These are phyloP conservation scores for Hypotaenidia okinawae DNA, from an alignment of 2,797 vertebrate species.

Conservation along the genomic window DNA sequence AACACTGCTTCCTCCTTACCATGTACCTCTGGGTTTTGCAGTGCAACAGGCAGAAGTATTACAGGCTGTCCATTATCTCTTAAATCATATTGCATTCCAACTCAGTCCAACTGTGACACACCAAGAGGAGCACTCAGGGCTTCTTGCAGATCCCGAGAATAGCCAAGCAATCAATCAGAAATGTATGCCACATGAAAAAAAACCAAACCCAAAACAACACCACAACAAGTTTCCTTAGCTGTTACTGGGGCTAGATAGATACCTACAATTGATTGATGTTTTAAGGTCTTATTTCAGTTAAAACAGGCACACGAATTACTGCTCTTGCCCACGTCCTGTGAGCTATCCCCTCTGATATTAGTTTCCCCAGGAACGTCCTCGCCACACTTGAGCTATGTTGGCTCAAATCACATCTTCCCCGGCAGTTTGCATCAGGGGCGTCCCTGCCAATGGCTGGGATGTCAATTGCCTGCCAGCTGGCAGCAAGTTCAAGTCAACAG, in stretches of 20 bases:
- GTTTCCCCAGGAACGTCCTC: neutral
- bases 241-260: neutral
- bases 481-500: neutral
- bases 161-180: neutral
- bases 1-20: neutral
- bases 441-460: neutral
- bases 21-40: neutral
- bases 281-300: neutral
- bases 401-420: neutral
- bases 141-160: neutral
- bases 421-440: neutral
- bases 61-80: neutral
- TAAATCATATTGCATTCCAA: neutral
- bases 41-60: neutral
- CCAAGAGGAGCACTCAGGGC: neutral
- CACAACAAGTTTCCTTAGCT: neutral
- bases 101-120: neutral
- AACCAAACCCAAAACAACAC: neutral
- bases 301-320: neutral
- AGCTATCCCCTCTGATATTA: neutral
- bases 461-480: neutral
- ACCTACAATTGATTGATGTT: rapidly evolving
- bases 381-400: rapidly evolving
- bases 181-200: neutral
- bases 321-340: rapidly evolving